Conservation (phyloP, 2,113 vertebrate genomes). For the Phylloscopus whistleri region DNA sequence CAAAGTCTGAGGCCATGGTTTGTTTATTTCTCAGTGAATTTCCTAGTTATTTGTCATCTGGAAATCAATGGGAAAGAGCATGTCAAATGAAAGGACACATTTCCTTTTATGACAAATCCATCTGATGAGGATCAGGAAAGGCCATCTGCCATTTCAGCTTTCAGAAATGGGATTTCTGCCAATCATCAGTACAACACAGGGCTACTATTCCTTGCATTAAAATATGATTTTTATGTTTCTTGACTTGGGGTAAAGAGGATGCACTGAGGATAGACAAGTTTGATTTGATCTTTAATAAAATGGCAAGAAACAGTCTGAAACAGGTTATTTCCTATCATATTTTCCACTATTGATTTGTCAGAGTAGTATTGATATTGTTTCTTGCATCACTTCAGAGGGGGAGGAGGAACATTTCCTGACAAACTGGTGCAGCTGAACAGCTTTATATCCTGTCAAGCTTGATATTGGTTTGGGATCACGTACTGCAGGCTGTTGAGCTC, state of each 20-base stretch:
- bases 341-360: not conserved
- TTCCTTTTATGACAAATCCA: slow-evolving; percentile 42
- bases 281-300: slow-evolving; percentile 22
- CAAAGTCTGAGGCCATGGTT: not conserved
- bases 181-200: not conserved
- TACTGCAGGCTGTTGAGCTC: not conserved
- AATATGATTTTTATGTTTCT: not conserved
- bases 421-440: not conserved
- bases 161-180: slow-evolving; percentile 40
- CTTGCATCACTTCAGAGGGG: not conserved
- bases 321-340: not conserved
- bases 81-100: slow-evolving; percentile 2
- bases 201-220: not conserved
- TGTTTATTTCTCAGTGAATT: slow-evolving; percentile 8
- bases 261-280: not conserved
- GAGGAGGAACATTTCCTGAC: not conserved
- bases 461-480: not conserved
- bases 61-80: slow-evolving; percentile 15
- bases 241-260: not conserved
- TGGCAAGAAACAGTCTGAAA: not conserved
- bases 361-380: not conserved
- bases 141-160: not conserved
- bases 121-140: slow-evolving; percentile 31
- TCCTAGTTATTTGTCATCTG: slow-evolving; percentile 1
- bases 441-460: not conserved